These are phyloP conservation scores for Potorous gilbertii DNA, from an alignment of 2,797 vertebrate genomes.

Conservation along the genomic window DNA sequence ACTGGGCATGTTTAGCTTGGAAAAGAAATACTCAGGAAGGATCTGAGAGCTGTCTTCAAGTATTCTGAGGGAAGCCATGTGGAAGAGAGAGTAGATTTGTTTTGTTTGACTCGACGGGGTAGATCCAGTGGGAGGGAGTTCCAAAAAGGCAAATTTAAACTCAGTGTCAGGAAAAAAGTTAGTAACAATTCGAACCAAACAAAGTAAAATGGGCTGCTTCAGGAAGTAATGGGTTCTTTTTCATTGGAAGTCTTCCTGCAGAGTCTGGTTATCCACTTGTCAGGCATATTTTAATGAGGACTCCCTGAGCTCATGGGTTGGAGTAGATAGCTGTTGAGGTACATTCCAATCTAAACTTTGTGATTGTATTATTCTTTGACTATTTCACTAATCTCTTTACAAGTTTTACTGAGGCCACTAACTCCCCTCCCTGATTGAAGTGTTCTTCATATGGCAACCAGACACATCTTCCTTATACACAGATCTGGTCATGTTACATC, in stretches of 20 bases:
- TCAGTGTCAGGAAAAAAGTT: neutral
- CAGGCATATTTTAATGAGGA: neutral
- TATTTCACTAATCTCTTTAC: neutral
- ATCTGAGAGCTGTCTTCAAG: neutral
- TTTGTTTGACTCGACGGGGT: neutral
- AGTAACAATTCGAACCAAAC: neutral
- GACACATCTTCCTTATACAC: neutral
- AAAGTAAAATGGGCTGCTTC: neutral
- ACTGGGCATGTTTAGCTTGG: neutral
- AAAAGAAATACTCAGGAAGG: neutral
- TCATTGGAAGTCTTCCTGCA: neutral
- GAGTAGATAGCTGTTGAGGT: neutral
- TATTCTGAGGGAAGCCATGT: neutral
- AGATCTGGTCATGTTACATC: neutral
- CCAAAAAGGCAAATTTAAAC: neutral
- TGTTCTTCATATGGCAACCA: neutral
- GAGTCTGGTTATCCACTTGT: neutral
- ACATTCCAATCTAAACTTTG: neutral
- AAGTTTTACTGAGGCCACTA: neutral
- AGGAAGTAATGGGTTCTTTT: neutral
- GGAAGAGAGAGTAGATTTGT: neutral
- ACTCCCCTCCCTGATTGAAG: neutral
- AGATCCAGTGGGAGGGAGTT: neutral
- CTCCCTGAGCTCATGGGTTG: neutral
- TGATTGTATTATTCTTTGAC: neutral